phyloP scores from a whole-genome alignment of 2,113 vertebrate genomes.

The Cyprinus carpio region DNA sequence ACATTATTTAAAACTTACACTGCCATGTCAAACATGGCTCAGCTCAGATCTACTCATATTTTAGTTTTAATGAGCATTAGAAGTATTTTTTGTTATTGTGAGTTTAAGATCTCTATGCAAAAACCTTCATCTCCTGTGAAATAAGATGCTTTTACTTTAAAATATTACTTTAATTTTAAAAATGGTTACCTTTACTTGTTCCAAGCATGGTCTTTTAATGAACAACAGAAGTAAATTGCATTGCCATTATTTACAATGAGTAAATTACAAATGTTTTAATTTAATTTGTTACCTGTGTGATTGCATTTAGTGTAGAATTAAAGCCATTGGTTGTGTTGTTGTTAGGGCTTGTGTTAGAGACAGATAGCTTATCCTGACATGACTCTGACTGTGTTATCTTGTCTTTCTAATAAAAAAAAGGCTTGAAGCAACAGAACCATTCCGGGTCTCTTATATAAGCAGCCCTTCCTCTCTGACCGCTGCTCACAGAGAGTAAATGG shows the following conservation, averaged over 20 bases:
- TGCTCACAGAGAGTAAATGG: conserved; percentile 46
- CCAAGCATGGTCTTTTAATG: no score
- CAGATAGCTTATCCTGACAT: conserved; percentile 24
- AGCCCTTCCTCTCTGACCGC: conserved; percentile 46
- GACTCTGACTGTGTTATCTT: conserved; percentile 40
- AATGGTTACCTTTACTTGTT: neutral
- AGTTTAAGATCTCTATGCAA: no score
- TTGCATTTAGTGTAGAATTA: neutral
- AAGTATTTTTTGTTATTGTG: no score
- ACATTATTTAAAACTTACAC: neutral
- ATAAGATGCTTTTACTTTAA: no score
- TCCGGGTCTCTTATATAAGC: conserved; percentile 67
- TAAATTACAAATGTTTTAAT: neutral
- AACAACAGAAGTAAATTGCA: no score
- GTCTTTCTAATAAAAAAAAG: conserved; percentile 47
- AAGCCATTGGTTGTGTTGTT: conserved; percentile 1
- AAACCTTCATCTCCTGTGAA: no score
- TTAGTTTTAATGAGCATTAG: no score
- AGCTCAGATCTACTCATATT: no score
- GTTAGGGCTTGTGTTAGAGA: conserved; percentile 16
- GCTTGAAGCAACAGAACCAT: conserved; percentile 61
- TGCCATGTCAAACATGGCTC: no score
- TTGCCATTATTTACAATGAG: no score
- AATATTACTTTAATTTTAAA: no score
- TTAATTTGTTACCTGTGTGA: neutral